Conservation (phyloP, 2,888 invertebrate genomes). For the Gastracanthus pulcherrimus region DNA sequence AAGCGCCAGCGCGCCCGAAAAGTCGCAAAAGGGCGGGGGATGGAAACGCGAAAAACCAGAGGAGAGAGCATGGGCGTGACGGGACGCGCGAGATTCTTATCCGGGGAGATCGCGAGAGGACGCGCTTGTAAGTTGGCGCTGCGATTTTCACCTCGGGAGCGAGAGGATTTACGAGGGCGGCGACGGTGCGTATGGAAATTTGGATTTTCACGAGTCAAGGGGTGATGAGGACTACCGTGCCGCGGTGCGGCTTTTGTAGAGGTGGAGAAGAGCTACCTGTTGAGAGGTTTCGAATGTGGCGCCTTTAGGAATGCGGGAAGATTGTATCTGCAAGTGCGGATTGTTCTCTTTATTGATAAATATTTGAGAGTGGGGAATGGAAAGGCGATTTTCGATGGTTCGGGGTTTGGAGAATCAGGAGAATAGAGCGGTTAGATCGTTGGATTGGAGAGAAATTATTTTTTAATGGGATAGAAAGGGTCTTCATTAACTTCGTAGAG, state of each 20-base stretch:
- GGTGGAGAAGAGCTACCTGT: not conserved
- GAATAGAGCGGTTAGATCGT: no score
- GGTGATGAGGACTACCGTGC: no score
- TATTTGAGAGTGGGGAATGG: not conserved
- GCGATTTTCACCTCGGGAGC: not conserved
- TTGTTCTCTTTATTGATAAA: not conserved
- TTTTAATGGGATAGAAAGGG: no score
- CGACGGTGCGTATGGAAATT: not conserved
- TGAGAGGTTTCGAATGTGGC: not conserved
- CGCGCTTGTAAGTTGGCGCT: slow-evolving; percentile 3
- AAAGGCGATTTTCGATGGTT: not conserved
- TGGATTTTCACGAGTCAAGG: not conserved
- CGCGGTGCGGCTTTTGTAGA: not conserved
- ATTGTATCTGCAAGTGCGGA: not conserved
- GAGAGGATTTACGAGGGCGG: not conserved
- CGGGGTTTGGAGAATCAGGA: not conserved
- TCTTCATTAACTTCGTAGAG: no score
- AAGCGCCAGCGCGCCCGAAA: not conserved
- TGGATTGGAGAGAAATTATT: no score
- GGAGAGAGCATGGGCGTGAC: no score
- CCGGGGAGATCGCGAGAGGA: not conserved
- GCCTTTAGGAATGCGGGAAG: not conserved
- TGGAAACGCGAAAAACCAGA: no score
- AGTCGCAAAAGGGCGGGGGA: not conserved
- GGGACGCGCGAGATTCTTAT: not conserved